Evolutionary conservation across 2,888 invertebrate genomes (phyloP), one percentile per base, ranked within the genome.

Genomic region (Morpho achilles): DNA sequence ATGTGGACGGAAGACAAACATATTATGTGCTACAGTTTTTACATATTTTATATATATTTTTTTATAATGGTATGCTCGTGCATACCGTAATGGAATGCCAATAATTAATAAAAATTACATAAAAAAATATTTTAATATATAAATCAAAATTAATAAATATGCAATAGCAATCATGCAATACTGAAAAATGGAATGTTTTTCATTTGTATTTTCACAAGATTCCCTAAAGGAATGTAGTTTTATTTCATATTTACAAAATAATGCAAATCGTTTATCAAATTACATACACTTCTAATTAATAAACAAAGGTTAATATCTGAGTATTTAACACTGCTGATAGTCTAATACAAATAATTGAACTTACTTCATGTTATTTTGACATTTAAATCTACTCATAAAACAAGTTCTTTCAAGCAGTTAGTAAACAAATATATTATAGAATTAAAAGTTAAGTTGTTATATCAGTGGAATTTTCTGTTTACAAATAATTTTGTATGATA

Each of bases 111-210:
- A n/a, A 8, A 41, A 50, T 44, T 48, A 47, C 44, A 41, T 8
- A 32, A 39, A 40, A 39, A 9, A 50, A 40, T 8, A 50, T 41
- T 16, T 54, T 44, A 57, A 56, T 9, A 45, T 43, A 47, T 41
- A 16, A 22, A 10, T 7, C 22, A 9, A 40, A n/a, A 39, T 10
- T 39, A 52, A 46, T 56, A 44, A 60, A 50, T 52, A 60, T 60
- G 53, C 60, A 56, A 63, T 59, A 61, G 56, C 56, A 63, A 53
- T 45, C 52, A 48, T 55, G 50, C 56, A 64, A 63, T 61, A 64
- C 62, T 59, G 56, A 60, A 61, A 60, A 60, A 62, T 67, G 66
- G 66, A 67, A 67, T 67, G 67, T 65, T 50, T 55, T 49, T 7
- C 54, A 39, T 51, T 53, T 50, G 60, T n/a, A 49, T 45, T 54